phyloP scores from a whole-genome alignment of 30 jellyfish, hydroid and myxozoan species.

The Aurelia sp. region DNA sequence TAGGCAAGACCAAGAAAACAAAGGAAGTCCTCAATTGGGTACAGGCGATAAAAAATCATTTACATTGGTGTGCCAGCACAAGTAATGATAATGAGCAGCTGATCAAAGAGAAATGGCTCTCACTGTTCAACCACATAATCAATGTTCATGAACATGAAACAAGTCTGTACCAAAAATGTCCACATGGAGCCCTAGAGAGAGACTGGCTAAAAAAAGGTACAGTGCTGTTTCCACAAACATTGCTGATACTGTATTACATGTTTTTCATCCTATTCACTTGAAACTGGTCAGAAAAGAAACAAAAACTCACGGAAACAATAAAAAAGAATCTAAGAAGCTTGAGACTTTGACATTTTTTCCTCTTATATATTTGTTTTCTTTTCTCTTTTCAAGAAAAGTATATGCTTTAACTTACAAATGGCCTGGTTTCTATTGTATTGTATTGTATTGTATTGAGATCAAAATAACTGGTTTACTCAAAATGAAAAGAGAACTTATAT shows the following conservation, averaged over 20 bases:
- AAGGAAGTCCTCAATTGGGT: constrained; percentile 31
- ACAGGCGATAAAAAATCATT: constrained; percentile 33
- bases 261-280: not conserved
- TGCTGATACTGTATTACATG: not conserved
- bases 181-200: constrained; percentile 31
- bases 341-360: no score
- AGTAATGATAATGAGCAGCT: constrained; percentile 39
- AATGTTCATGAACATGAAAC: constrained; percentile 37
- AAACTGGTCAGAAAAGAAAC: not conserved
- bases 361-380: no score
- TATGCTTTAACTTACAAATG: no score
- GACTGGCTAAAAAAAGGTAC: constrained; percentile 48
- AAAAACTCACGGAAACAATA: no score
- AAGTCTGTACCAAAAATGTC: constrained; percentile 9
- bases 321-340: no score
- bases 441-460: no score
- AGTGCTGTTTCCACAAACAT: not conserved
- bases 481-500: no score
- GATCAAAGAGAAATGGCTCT: constrained; percentile 38
- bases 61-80: constrained; percentile 58
- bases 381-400: no score
- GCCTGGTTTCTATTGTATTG: no score
- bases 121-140: constrained; percentile 42
- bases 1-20: constrained; percentile 21
- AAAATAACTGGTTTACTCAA: no score